A percentile compares a stretch with the other conserved stretches of the same genome.
These are phyloP conservation scores for Scaptomyza parva DNA, from an alignment of 2,888 invertebrate genomes.

Conservation along the genomic window DNA sequence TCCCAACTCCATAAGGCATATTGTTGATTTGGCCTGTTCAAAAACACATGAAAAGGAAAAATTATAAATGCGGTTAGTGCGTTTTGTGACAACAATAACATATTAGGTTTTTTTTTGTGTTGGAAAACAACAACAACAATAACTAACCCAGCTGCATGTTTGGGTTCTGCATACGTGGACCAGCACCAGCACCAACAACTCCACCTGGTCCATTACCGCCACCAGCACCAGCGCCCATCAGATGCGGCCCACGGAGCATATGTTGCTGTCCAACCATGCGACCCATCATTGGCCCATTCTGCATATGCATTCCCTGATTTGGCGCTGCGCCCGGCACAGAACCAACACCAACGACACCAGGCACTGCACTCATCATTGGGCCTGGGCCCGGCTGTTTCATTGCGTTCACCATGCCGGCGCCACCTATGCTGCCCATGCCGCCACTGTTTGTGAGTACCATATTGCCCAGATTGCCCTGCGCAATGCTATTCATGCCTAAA, in stretches of 20 bases:
- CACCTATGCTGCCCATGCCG: constrained; percentile 85
- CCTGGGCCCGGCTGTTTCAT: constrained; percentile 87
- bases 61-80: too few relatives aligned
- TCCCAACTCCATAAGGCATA: constrained; percentile 83
- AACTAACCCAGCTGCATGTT: constrained; percentile 83
- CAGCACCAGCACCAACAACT: constrained; percentile 79
- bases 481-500: constrained; percentile 88
- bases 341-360: constrained; percentile 87
- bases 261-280: constrained; percentile 83
- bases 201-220: constrained; percentile 72
- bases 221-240: constrained; percentile 82
- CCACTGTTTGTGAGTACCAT: constrained; percentile 93
- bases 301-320: constrained; percentile 85
- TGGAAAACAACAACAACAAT: neutral
- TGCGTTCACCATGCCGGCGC: constrained; percentile 89
- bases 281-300: constrained; percentile 91
- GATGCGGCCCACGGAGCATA: constrained; percentile 84
- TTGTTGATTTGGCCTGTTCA: constrained; percentile 83
- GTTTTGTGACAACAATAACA: neutral
- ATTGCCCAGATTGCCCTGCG: constrained; percentile 87
- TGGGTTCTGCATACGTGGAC: constrained; percentile 87
- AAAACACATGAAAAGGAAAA: neutral
- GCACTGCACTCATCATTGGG: constrained; percentile 87
- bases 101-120: neutral
- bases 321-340: constrained; percentile 71